Evolutionary conservation across 1,140 invertebrate species (phyloP), one percentile per base, ranked within the genome.

Genomic region (Drosophila guanche): DNA sequence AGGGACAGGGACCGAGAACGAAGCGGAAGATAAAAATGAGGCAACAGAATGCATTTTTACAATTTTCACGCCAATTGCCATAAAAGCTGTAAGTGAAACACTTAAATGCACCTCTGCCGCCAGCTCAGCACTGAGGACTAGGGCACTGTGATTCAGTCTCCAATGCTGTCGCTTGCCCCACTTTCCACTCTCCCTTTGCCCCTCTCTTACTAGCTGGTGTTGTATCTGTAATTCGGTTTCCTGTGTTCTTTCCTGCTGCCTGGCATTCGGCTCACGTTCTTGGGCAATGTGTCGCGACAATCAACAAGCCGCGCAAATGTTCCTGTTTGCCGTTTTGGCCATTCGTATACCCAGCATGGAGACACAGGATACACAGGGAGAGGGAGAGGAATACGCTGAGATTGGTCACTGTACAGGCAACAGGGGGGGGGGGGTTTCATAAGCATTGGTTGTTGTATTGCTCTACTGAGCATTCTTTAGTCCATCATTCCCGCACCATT

Each of bases 41-140:
- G 27, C 72, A 52, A 56, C 46, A 77, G 78, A 85, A 86, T 86
- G 83, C 81, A 86, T 80, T 83, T 68, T 78, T 88, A 85, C 81
- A 86, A 86, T 88, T 86, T 86, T 86, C 81, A 86, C 81, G 78
- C 81, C 81, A 86, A 88, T 86, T 86, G 81, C 73, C 73, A 88
- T 85, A 80, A 85, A 88, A 88, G 81, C 81, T 63, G 83, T 86
- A 86, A 86, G 81, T 86, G 81, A 86, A 88, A 88, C 75, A 86
- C 73, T 86, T 70, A 81, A 86, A 76, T 88, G 83, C 73, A 86
- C 46, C 69, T 20, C 50, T 55, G 53, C 53, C 42, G 70, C 60
- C 70, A 65, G 69, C 71, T 66, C 55, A 37, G 41, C 27, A 16
- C 53, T 27, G 20, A 33, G 45, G 48, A 63, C 72, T 66, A 22